A percentile compares a stretch with the other conserved stretches of the same genome.
These are phyloP conservation scores for Lasiurus borealis DNA, from an alignment of 2,113 vertebrate species.

Conservation along the genomic window DNA sequence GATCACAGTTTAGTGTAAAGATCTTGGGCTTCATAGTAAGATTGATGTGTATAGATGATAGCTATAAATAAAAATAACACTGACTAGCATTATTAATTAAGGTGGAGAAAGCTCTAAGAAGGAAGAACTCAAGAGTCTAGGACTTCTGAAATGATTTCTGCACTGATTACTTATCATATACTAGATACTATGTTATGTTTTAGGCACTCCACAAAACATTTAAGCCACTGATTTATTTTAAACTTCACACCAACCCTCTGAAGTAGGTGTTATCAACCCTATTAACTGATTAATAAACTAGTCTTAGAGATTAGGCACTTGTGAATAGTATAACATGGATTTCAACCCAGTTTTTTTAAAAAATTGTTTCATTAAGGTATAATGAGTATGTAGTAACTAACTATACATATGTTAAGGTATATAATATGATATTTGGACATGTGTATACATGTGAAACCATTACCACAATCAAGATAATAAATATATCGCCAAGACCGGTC, in stretches of 20 bases:
- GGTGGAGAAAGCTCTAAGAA: not conserved
- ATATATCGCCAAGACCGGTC: not conserved
- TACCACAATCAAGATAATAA: not conserved
- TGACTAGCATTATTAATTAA: slow-evolving; percentile 2
- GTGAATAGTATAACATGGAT: not conserved
- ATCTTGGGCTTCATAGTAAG: not conserved
- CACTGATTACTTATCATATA: not conserved
- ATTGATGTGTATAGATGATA: not conserved
- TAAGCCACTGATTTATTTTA: not conserved
- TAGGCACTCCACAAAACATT: not conserved
- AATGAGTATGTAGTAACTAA: not conserved
- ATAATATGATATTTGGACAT: not conserved
- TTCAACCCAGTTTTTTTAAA: not conserved
- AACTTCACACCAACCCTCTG: not conserved
- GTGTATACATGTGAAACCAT: not conserved
- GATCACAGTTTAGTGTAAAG: not conserved
- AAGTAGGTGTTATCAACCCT: not conserved
- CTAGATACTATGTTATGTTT: not conserved
- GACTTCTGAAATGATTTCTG: not conserved
- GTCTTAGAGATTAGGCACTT: not conserved
- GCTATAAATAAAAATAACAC: not conserved
- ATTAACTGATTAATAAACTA: not conserved
- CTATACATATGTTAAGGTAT: not conserved
- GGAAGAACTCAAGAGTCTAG: slow-evolving; percentile 17
- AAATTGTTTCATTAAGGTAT: not conserved